These are phyloP conservation scores for Darevskia mixta DNA, from an alignment of 2,797 vertebrate species.

Conservation along the genomic window DNA sequence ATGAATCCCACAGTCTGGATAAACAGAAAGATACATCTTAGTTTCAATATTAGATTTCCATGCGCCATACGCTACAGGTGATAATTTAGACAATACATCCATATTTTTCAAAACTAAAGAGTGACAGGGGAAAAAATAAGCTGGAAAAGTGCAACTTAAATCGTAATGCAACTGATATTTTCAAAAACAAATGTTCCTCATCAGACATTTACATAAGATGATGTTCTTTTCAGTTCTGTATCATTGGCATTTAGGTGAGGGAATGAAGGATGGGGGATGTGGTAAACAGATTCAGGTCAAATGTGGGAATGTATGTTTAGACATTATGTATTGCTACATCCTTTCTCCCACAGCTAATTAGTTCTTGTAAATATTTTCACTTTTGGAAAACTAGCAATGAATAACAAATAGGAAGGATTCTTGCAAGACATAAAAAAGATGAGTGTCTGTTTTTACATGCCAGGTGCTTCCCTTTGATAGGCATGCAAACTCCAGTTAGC, in stretches of 20 bases:
- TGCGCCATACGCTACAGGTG: background rate
- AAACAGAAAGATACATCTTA: constrained; percentile 8
- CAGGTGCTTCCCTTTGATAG: background rate
- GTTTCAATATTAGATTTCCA: constrained; percentile 15
- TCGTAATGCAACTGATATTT: constrained; percentile 2
- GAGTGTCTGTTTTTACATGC: background rate
- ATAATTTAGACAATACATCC: background rate
- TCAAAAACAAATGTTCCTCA: background rate
- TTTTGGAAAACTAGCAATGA: constrained; percentile 23
- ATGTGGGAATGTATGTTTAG: constrained; percentile 27
- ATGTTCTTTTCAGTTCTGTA: constrained; percentile 7
- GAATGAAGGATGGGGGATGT: background rate
- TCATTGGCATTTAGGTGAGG: background rate
- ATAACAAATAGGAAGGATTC: background rate
- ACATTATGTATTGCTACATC: constrained; percentile 4
- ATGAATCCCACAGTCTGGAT: constrained; percentile 8
- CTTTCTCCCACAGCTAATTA: constrained; percentile 35
- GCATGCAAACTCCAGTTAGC: accelerated
- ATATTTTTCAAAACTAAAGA: constrained; percentile 22
- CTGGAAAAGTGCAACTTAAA: background rate
- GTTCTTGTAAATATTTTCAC: background rate
- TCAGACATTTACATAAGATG: constrained; percentile 12
- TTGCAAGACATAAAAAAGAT: background rate
- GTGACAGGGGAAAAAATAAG: background rate
- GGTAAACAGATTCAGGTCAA: background rate